These are phyloP conservation scores for Lithophane ornitopus DNA, from an alignment of 2,888 invertebrate species.

Conservation along the genomic window DNA sequence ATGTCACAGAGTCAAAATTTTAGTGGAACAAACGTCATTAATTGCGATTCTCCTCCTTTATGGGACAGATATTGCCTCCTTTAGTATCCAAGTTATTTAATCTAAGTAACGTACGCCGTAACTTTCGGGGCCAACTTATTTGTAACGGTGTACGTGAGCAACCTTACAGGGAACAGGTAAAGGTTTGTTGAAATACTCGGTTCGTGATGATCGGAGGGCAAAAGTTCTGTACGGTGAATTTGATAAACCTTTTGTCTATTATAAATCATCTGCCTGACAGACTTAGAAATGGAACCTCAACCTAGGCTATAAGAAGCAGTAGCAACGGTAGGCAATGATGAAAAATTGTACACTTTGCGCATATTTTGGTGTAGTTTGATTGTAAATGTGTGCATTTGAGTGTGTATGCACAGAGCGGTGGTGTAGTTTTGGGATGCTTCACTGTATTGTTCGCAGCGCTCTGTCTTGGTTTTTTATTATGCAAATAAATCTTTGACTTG, in stretches of 20 bases:
- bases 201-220: conserved; percentile 37
- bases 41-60: conserved; percentile 58
- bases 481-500: too few relatives aligned
- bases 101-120: conserved; percentile 69
- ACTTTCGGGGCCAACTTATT: conserved; percentile 67
- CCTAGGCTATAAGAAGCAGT: background rate
- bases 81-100: conserved; percentile 70
- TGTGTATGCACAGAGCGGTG: too few relatives aligned
- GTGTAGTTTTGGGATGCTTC: too few relatives aligned
- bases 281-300: conserved; percentile 11
- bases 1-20: conserved; percentile 61
- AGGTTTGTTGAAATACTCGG: conserved; percentile 54
- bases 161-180: conserved; percentile 54
- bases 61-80: conserved; percentile 69
- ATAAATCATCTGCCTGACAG: background rate
- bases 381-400: too few relatives aligned
- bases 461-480: too few relatives aligned
- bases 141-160: conserved; percentile 64
- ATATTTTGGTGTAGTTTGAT: too few relatives aligned
- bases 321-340: too few relatives aligned
- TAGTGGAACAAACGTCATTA: conserved; percentile 67
- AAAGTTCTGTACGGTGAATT: conserved; percentile 30
- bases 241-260: conserved; percentile 28
- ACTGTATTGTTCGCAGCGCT: too few relatives aligned
- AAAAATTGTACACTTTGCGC: too few relatives aligned